These are phyloP conservation scores for Phyllotreta striolata DNA, from an alignment of 2,888 invertebrate genomes.

Conservation along the genomic window DNA sequence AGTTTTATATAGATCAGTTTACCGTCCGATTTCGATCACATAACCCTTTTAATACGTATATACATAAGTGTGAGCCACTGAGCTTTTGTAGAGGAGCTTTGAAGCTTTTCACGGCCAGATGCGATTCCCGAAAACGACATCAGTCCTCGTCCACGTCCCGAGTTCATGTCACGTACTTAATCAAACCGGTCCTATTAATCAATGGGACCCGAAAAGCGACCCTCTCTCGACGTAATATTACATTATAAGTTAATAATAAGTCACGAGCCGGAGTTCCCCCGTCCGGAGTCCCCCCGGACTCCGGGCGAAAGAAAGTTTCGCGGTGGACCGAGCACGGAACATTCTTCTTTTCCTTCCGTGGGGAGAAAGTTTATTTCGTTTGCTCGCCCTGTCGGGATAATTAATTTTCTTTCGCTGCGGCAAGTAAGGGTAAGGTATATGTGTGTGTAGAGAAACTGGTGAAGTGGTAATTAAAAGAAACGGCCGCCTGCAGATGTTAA, in stretches of 20 bases:
- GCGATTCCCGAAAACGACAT: slow-evolving; percentile 49
- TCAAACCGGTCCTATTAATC: slow-evolving; percentile 57
- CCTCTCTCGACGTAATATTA: slow-evolving; percentile 42
- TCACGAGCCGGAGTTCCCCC: slow-evolving; percentile 38
- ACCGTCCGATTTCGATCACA: no score
- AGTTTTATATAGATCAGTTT: no score
- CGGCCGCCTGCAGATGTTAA: no score
- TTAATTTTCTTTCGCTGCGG: slow-evolving; percentile 24
- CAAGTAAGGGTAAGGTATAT: not conserved
- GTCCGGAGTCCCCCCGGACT: slow-evolving; percentile 27
- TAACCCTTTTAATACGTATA: no score
- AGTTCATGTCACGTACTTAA: slow-evolving; percentile 56
- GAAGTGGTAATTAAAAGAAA: no score
- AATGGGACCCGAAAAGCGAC: slow-evolving; percentile 46
- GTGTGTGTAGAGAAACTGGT: no score
- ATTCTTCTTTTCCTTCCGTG: slow-evolving; percentile 18
- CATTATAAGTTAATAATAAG: slow-evolving; percentile 44
- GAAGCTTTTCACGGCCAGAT: slow-evolving; percentile 10
- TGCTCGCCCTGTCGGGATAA: slow-evolving; percentile 18
- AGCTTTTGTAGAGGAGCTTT: not conserved
- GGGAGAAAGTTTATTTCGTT: slow-evolving; percentile 32
- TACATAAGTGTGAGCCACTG: slow-evolving; percentile 17
- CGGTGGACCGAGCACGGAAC: slow-evolving; percentile 20
- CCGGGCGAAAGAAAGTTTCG: slow-evolving; percentile 38
- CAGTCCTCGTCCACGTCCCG: slow-evolving; percentile 53